phyloP scores from a whole-genome alignment of 2,888 invertebrate species.

The Taphrorychus bicolor region DNA sequence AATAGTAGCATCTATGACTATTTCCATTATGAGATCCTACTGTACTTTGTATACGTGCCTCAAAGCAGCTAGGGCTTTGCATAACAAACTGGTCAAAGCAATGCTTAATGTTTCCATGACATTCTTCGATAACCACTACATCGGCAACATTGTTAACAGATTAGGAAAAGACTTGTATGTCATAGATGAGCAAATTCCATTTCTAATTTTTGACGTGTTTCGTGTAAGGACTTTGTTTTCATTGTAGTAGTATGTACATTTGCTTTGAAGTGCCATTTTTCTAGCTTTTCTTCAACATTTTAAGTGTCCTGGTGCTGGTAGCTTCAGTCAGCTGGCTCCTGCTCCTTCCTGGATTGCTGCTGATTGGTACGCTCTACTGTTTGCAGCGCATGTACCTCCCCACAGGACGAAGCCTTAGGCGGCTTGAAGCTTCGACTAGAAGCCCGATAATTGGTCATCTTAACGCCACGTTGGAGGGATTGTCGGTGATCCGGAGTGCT shows the following conservation, averaged over 20 bases:
- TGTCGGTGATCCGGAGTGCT: constrained; percentile 54
- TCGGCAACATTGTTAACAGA: constrained; percentile 62
- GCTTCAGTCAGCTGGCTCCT: constrained; percentile 74
- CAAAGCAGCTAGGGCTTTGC: constrained; percentile 59
- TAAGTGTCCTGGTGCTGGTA: constrained; percentile 78
- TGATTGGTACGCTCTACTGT: constrained; percentile 68
- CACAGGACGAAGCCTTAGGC: constrained; percentile 77
- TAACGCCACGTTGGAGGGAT: constrained; percentile 55
- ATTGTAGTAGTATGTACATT: not conserved
- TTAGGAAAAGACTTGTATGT: constrained; percentile 75
- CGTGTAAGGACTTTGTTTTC: constrained; percentile 40
- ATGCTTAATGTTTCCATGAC: constrained; percentile 64
- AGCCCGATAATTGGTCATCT: constrained; percentile 57
- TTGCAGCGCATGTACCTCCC: constrained; percentile 73
- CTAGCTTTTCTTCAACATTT: constrained; percentile 65
- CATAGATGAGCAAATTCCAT: constrained; percentile 62
- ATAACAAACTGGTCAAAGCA: constrained; percentile 65
- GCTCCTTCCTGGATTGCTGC: constrained; percentile 69
- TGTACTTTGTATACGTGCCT: constrained; percentile 43
- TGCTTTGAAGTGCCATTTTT: no score
- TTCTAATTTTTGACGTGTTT: constrained; percentile 43
- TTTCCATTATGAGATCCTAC: constrained; percentile 39
- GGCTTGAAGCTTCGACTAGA: constrained; percentile 70
- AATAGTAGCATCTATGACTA: constrained; percentile 29
- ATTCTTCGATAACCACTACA: constrained; percentile 55